Base-by-base conservation (phyloP, 2,888 invertebrate genomes). In the Sepioteuthis lessoniana region DNA sequence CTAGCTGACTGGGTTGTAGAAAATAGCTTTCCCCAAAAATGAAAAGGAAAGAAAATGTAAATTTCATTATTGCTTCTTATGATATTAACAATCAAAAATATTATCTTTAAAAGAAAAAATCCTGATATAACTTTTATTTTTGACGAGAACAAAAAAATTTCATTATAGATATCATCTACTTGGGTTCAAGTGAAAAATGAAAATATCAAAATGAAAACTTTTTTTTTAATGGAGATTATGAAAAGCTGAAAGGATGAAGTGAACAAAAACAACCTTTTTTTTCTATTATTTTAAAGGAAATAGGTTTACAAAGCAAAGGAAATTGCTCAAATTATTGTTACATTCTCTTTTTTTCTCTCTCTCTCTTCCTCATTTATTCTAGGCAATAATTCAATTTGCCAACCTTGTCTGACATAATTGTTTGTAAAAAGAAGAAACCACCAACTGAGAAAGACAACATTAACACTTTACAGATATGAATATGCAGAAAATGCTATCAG, bases 401-500 rank as follows among this genome's bases (percentile, higher is more conserved):
- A 76, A n/a, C 76, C 76, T n/a, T 76, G n/a, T 76, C 76, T 76
- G 76, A n/a, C 76, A 76, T 76, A 76, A 76, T 76, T 76, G n/a
- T n/a, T 13, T 13, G n/a, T 76, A n/a, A 35, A 76, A 31, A 31
- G 16, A n/a, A 35, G n/a, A n/a, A n/a, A 13, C 16, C n/a, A 76
- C 25, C 55, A 19, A 55, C 25, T 55, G n/a, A 76, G 76, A n/a
- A 76, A 76, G n/a, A n/a, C 76, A n/a, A n/a, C 16, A 35, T n/a
- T 76, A 76, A n/a, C 76, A n/a, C n/a, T 76, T 76, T 76, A 76
- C n/a, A 76, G 13, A n/a, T 76, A 76, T 25, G 0, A 25, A 76
- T n/a, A 76, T 13, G 16, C 3, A n/a, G 16, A 76, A 35, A 76
- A 13, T 8, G 8, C n/a, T 76, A n/a, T 76, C 76, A 76, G 76